A percentile compares a stretch with the other conserved stretches of the same genome.
phyloP scores from a whole-genome alignment of 2,113 vertebrate species.

The Calidris pugnax region DNA sequence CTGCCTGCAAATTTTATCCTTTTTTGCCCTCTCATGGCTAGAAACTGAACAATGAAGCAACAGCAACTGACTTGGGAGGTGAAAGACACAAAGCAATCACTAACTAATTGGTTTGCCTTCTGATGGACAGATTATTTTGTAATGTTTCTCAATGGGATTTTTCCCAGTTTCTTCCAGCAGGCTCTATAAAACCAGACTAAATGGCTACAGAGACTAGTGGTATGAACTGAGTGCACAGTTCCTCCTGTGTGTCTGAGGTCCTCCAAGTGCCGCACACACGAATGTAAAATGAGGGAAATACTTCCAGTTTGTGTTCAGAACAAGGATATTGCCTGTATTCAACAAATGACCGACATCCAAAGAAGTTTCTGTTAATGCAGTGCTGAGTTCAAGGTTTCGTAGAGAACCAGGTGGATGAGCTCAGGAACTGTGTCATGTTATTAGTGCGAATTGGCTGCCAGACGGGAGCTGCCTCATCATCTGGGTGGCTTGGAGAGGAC shows the following conservation, averaged over 20 bases:
- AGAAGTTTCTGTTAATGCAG: neutral
- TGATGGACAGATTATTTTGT: neutral
- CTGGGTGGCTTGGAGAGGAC: neutral
- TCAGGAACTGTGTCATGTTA: neutral
- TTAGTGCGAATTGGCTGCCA: rapidly evolving
- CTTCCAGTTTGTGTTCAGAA: neutral
- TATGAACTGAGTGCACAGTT: neutral
- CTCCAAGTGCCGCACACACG: neutral
- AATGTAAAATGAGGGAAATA: neutral
- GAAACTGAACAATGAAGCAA: neutral
- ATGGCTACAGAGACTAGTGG: neutral
- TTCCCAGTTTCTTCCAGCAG: neutral
- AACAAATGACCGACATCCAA: neutral
- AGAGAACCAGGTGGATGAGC: neutral
- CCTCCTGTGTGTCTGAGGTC: neutral
- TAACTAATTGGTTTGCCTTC: neutral
- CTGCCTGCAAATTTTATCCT: neutral
- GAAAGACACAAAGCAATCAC: neutral
- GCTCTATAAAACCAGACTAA: neutral
- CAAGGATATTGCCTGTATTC: neutral
- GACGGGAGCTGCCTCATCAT: neutral
- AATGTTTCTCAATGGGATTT: neutral
- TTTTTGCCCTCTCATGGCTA: rapidly evolving
- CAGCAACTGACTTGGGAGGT: neutral
- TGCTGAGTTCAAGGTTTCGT: neutral